phyloP scores from a whole-genome alignment of 2,888 invertebrate genomes.

The Lepetodrilus schrolli region DNA sequence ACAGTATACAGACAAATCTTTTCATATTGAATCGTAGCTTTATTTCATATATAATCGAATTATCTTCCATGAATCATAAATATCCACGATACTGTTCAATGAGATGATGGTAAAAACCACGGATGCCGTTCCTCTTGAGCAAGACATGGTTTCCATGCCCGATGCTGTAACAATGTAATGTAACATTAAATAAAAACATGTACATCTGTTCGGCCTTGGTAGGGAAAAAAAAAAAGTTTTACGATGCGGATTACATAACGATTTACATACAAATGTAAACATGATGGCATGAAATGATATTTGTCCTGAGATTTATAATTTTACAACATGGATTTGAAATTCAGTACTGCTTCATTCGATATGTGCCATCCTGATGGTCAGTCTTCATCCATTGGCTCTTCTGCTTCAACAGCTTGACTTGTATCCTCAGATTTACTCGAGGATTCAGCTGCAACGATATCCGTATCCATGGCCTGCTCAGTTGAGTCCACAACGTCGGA shows the following conservation, averaged over 20 bases:
- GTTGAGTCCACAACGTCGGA: slow-evolving; percentile 5
- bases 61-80: slow-evolving; percentile 13
- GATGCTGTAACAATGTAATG: neutral
- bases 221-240: neutral
- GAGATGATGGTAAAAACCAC: slow-evolving; percentile 15
- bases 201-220: neutral
- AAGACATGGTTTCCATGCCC: neutral
- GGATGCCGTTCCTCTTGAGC: slow-evolving; percentile 2
- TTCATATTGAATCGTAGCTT: slow-evolving; percentile 16
- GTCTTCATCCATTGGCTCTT: slow-evolving; percentile 12
- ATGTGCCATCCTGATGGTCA: neutral
- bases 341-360: slow-evolving; percentile 12
- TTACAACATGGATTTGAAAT: slow-evolving; percentile 25
- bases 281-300: slow-evolving; percentile 20
- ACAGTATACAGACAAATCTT: no score
- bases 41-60: slow-evolving; percentile 1
- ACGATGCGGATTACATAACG: neutral
- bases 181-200: slow-evolving; percentile 15
- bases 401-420: no score
- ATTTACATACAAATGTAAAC: slow-evolving; percentile 22
- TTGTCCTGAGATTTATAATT: slow-evolving; percentile 19
- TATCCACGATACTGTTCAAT: neutral
- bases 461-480: slow-evolving; percentile 13
- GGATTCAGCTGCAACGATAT: no score
- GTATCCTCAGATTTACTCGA: no score